phyloP scores from a whole-genome alignment of 1,140 invertebrate species.

The Drosophila watanabei region DNA sequence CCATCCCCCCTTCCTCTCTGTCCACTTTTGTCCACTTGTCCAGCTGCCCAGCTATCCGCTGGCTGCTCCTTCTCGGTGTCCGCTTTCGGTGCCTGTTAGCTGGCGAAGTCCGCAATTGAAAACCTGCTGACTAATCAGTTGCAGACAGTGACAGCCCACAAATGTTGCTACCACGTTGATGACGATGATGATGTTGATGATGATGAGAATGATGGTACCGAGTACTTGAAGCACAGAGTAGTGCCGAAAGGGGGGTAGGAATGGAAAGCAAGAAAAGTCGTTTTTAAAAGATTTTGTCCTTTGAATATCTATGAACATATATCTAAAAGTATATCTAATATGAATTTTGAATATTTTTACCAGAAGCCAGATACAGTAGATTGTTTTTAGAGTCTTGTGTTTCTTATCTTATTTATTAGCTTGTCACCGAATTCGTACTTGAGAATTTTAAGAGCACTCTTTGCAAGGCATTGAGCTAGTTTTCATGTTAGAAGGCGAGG shows the following conservation, averaged over 20 bases:
- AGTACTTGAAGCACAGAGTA: slow-evolving; percentile 6
- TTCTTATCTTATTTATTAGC: no score
- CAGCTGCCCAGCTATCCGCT: slow-evolving; percentile 10
- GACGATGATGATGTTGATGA: slow-evolving; percentile 34
- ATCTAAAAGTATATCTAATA: no score
- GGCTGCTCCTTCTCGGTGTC: slow-evolving; percentile 20
- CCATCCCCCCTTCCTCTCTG: slow-evolving; percentile 1
- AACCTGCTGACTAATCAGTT: slow-evolving; percentile 74
- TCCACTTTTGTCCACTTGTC: slow-evolving; percentile 4
- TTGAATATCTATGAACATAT: no score
- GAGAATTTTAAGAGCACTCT: background rate
- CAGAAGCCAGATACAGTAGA: no score
- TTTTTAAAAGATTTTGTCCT: background rate
- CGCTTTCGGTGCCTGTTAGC: slow-evolving; percentile 5
- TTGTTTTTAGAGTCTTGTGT: no score
- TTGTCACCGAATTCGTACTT: background rate
- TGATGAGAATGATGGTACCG: slow-evolving; percentile 5
- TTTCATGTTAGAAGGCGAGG: background rate
- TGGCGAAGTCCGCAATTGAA: slow-evolving; percentile 27
- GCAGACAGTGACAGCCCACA: slow-evolving; percentile 60
- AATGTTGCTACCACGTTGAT: slow-evolving; percentile 20
- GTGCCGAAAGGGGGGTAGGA: background rate
- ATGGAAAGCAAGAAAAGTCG: background rate
- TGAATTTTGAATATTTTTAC: background rate
- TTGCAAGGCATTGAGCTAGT: background rate